phyloP scores from a whole-genome alignment of 2,888 invertebrate species.

The Dastarcus helophoroides region DNA sequence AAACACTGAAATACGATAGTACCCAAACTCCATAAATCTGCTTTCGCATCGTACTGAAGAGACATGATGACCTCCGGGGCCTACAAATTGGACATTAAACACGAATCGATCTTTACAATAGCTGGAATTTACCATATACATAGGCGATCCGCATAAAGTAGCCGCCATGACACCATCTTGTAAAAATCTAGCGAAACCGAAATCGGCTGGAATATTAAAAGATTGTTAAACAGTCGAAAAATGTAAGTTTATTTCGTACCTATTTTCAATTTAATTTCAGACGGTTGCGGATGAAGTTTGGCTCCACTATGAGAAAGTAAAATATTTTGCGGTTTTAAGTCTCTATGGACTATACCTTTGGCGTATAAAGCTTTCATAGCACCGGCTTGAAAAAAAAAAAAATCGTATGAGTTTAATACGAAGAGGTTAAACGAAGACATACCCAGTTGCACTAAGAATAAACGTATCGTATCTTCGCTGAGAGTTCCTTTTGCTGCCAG shows the following conservation, averaged over 20 bases:
- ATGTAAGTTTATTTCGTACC: slow-evolving; percentile 44
- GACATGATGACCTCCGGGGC: slow-evolving; percentile 99
- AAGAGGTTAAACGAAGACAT: slow-evolving; percentile 24
- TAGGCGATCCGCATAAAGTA: slow-evolving; percentile 97
- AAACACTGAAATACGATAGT: slow-evolving; percentile 86
- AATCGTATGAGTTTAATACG: slow-evolving; percentile 1
- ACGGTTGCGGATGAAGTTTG: slow-evolving; percentile 56
- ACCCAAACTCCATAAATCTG: slow-evolving; percentile 97
- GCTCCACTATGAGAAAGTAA: slow-evolving; percentile 75
- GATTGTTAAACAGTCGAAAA: not conserved
- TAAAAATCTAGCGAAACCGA: slow-evolving; percentile 97
- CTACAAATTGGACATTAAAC: slow-evolving; percentile 36
- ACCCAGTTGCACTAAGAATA: slow-evolving; percentile 90
- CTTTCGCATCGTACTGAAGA: slow-evolving; percentile 95
- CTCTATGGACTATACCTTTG: slow-evolving; percentile 97
- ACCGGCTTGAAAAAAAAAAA: slow-evolving; percentile 52
- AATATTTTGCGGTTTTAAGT: slow-evolving; percentile 99
- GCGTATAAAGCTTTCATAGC: slow-evolving; percentile 96
- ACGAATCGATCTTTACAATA: not conserved
- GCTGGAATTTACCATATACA: slow-evolving; percentile 82
- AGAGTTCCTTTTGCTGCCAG: slow-evolving; percentile 87
- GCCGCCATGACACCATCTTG: slow-evolving; percentile 99
- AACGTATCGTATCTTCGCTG: slow-evolving; percentile 92
- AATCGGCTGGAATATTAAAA: slow-evolving; percentile 67
- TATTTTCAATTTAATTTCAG: slow-evolving; percentile 89